Conservation (phyloP, 2,888 invertebrate species). For the Noctua comes region DNA sequence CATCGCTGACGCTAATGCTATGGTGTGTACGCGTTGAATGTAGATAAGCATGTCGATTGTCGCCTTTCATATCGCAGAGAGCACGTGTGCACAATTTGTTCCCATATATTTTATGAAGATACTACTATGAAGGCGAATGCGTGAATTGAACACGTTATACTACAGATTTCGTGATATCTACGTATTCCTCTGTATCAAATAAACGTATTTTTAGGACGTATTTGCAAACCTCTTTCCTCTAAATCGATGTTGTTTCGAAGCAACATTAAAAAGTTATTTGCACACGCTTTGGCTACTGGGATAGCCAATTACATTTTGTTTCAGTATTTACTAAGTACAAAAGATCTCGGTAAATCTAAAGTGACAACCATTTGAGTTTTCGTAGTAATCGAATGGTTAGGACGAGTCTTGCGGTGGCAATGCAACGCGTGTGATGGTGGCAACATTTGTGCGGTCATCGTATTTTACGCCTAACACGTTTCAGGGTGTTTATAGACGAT, state of each 20-base stretch:
- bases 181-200: not conserved
- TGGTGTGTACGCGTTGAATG: constrained; percentile 44
- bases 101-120: constrained; percentile 39
- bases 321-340: not conserved
- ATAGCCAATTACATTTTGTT: not conserved
- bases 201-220: not conserved
- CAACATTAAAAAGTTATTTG: not conserved
- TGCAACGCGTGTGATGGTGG: constrained; percentile 61
- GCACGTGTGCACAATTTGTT: constrained; percentile 56
- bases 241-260: not conserved
- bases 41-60: constrained; percentile 49
- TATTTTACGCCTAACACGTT: constrained; percentile 50
- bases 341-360: not conserved
- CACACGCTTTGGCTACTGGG: not conserved
- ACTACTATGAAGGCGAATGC: constrained; percentile 41
- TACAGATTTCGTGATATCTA: not conserved
- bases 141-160: not conserved
- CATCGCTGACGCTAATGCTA: constrained; percentile 55
- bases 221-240: not conserved
- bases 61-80: constrained; percentile 38
- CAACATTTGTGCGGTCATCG: constrained; percentile 62
- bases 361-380: constrained; percentile 46
- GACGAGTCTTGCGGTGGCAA: constrained; percentile 51
- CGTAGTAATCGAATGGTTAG: constrained; percentile 36
- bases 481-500: constrained; percentile 35